phyloP scores from a whole-genome alignment of 2,113 vertebrate species.

The Paratilapia polleni region DNA sequence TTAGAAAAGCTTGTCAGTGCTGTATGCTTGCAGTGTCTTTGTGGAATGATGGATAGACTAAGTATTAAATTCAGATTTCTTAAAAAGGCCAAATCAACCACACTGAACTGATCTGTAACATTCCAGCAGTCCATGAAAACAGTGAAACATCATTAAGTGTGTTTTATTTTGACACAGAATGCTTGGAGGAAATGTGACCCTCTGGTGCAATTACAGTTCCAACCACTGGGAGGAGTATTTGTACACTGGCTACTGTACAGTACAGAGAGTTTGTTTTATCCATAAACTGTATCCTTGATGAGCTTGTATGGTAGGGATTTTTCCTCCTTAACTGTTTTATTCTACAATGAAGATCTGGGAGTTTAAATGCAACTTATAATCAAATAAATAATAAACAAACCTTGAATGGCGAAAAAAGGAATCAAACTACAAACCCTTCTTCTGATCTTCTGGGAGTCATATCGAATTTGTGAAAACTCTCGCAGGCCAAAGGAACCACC shows the following conservation, averaged over 20 bases:
- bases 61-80: neutral
- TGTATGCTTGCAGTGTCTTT: neutral
- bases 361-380: neutral
- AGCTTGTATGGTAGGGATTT: neutral
- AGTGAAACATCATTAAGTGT: neutral
- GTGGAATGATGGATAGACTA: neutral
- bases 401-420: neutral
- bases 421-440: conserved; percentile 79
- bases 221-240: conserved; percentile 52
- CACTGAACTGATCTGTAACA: neutral
- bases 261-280: neutral
- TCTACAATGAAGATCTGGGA: neutral
- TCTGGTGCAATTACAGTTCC: neutral
- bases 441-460: conserved; percentile 86
- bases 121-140: neutral
- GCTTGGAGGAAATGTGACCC: neutral
- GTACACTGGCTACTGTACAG: neutral
- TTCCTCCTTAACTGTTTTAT: neutral
- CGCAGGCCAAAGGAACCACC: conserved; percentile 94
- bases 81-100: neutral
- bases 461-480: conserved; percentile 94
- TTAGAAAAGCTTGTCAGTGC: conserved; percentile 4
- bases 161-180: conserved; percentile 3
- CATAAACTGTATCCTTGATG: neutral
- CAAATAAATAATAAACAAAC: neutral